Evolutionary conservation across 2,888 invertebrate genomes (phyloP).

Genomic region (Melipona beecheii): DNA sequence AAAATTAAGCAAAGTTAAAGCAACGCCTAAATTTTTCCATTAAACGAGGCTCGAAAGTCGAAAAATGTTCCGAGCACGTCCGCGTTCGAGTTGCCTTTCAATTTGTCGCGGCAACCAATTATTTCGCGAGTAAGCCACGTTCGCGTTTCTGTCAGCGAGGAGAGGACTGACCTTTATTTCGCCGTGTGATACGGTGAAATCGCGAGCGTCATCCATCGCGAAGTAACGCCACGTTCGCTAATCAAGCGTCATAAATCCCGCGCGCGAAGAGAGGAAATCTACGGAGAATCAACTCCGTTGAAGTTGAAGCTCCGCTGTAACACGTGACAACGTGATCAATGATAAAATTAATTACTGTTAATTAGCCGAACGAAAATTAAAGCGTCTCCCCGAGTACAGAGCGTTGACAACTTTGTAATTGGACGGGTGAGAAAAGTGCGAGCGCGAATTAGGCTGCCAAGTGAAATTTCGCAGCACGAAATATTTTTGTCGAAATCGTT

Average conservation of each 20-base stretch:
- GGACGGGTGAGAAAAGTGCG: not conserved
- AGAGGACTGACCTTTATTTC: not conserved
- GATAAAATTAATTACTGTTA: conserved; percentile 32
- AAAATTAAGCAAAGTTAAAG: too few species aligned
- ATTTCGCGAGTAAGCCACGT: not conserved
- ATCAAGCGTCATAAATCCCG: conserved; percentile 21
- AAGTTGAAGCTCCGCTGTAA: conserved; percentile 14
- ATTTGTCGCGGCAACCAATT: not conserved
- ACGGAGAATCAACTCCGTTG: not conserved
- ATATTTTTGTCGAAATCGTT: too few species aligned
- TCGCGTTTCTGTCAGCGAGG: not conserved
- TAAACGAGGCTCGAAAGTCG: too few species aligned
- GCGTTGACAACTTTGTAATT: conserved; percentile 15
- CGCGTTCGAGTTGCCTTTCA: not conserved
- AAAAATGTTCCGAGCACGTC: too few species aligned
- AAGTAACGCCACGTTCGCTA: conserved; percentile 1
- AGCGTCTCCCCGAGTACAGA: not conserved
- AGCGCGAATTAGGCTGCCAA: not conserved
- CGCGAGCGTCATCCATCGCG: conserved; percentile 9
- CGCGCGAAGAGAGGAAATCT: not conserved
- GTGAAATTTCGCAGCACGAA: not conserved
- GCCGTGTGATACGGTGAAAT: not conserved
- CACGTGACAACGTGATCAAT: conserved; percentile 26
- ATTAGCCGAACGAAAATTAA: conserved; percentile 22
- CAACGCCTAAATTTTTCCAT: too few species aligned